Evolutionary conservation across 1,140 invertebrate species (phyloP).

Genomic region (Caenorhabditis inopinata): DNA sequence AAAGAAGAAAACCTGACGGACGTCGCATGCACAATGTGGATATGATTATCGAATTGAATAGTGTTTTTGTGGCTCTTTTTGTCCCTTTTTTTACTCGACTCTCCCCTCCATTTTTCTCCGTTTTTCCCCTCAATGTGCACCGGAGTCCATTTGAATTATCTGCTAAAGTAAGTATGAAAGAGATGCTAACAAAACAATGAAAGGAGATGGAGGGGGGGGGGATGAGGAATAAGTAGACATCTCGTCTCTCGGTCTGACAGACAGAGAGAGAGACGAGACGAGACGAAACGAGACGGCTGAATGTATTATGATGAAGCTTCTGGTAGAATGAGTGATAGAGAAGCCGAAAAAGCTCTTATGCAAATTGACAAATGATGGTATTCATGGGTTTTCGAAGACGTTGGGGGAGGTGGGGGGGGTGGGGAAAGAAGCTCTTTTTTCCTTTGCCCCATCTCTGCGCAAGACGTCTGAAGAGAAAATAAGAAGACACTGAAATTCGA

Average conservation of each 20-base stretch:
- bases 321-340: neutral
- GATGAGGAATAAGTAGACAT: neutral
- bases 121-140: neutral
- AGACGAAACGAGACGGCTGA: no score
- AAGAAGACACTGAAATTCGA: constrained; percentile 21
- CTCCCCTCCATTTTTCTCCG: neutral
- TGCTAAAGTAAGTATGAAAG: neutral
- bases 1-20: neutral
- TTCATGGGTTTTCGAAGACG: constrained; percentile 26
- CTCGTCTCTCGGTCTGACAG: no score
- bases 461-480: neutral
- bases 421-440: constrained; percentile 30
- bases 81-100: neutral
- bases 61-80: constrained; percentile 24
- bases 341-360: constrained; percentile 23
- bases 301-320: constrained; percentile 10
- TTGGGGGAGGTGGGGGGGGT: no score
- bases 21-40: constrained; percentile 20
- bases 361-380: constrained; percentile 33
- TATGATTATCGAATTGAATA: constrained; percentile 30
- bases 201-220: neutral
- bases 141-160: neutral
- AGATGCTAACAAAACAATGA: neutral
- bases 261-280: no score
- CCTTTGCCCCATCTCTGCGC: neutral